These are phyloP conservation scores for Podocnemis expansa DNA, from an alignment of 2,113 vertebrate species.

Conservation along the genomic window DNA sequence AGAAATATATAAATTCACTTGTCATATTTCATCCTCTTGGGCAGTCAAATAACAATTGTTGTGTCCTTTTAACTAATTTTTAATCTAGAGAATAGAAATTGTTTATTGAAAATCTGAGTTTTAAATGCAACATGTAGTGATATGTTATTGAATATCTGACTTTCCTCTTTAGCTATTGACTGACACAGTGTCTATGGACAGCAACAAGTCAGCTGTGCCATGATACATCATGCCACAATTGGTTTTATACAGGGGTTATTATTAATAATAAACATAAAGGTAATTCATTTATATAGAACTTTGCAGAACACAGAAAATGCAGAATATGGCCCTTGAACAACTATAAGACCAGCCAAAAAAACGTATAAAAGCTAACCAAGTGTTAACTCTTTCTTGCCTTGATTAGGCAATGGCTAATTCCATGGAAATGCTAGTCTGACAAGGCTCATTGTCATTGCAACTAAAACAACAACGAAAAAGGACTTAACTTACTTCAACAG, in stretches of 20 bases:
- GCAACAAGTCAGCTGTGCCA: neutral
- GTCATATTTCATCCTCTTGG: neutral
- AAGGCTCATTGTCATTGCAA: neutral
- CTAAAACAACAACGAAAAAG: neutral
- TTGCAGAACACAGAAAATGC: neutral
- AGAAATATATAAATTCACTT: neutral
- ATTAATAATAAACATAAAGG: neutral
- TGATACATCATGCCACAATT: rapidly evolving
- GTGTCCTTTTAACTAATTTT: neutral
- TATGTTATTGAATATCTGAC: neutral
- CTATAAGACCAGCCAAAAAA: neutral
- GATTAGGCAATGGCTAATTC: neutral
- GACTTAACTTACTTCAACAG: neutral
- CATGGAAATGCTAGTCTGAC: neutral
- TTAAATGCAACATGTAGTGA: neutral
- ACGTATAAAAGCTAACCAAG: neutral
- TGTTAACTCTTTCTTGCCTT: neutral
- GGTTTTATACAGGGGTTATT: neutral
- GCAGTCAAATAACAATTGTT: neutral
- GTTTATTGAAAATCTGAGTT: neutral
- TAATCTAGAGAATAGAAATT: neutral
- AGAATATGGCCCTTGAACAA: neutral
- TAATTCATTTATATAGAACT: neutral
- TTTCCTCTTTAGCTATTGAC: neutral
- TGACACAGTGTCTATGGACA: rapidly evolving